Percentiles rank a stretch among this genome's conserved stretches.
Conservation (phyloP, 1,140 invertebrate genomes). For the Diabrotica undecimpunctata region DNA sequence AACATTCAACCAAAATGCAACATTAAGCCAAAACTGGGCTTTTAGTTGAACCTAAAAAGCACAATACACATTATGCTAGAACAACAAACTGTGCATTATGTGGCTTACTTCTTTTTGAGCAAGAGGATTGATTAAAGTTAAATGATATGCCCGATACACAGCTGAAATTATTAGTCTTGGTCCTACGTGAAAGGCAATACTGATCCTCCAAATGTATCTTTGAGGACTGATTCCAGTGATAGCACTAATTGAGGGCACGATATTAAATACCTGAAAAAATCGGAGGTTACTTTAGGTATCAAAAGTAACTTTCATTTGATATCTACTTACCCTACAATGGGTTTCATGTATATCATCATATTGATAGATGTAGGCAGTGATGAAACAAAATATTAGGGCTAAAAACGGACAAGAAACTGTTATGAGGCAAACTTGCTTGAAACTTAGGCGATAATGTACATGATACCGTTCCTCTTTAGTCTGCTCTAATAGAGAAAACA, state of each 20-base stretch:
- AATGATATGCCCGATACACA: conserved; percentile 79
- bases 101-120: conserved; percentile 25
- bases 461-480: conserved; percentile 26
- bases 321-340: conserved; percentile 74
- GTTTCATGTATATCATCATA: conserved; percentile 89
- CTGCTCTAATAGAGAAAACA: conserved; percentile 3
- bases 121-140: conserved; percentile 57
- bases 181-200: conserved; percentile 83
- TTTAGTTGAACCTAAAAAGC: conserved; percentile 48
- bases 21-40: conserved; percentile 61
- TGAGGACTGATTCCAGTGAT: conserved; percentile 88
- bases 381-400: conserved; percentile 78
- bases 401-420: conserved; percentile 77
- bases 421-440: conserved; percentile 70
- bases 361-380: conserved; percentile 83
- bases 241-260: conserved; percentile 88
- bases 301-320: conserved; percentile 9
- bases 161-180: conserved; percentile 81
- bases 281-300: conserved; percentile 3
- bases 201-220: conserved; percentile 87
- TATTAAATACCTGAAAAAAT: conserved; percentile 76
- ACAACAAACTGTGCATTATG: conserved; percentile 11
- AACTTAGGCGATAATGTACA: conserved; percentile 43
- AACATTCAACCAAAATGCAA: conserved; percentile 81
- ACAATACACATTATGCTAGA: background rate